Evolutionary conservation across 2,113 vertebrate species (phyloP).

Genomic region (Phyllostomus discolor): DNA sequence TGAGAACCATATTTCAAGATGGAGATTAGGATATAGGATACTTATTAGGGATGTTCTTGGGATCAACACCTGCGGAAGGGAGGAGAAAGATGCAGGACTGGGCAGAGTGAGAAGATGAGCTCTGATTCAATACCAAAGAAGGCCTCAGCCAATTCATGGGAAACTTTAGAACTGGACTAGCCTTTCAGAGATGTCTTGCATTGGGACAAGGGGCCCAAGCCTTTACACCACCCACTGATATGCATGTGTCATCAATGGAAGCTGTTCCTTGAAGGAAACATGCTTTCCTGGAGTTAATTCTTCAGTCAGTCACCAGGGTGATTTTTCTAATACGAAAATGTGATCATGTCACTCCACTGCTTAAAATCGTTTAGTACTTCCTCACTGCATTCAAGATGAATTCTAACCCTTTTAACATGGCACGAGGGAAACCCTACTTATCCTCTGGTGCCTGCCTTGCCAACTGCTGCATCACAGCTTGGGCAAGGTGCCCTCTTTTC

Average conservation of each 20-base stretch:
- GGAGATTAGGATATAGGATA: background rate
- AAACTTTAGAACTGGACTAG: background rate
- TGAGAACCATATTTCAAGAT: background rate
- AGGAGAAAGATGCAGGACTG: background rate
- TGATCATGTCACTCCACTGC: background rate
- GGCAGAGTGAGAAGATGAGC: background rate
- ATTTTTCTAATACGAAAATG: conserved; percentile 3
- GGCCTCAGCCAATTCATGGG: background rate
- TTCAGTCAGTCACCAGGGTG: background rate
- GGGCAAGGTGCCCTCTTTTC: background rate
- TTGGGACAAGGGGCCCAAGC: background rate
- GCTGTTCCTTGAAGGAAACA: background rate
- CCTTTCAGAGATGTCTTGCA: background rate
- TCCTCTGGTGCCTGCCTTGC: background rate
- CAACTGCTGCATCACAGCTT: accelerated
- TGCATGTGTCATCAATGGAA: background rate
- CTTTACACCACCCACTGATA: background rate
- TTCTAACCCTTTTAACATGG: background rate
- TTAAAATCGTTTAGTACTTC: background rate
- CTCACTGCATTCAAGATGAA: background rate
- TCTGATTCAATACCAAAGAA: background rate
- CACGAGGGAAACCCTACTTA: background rate
- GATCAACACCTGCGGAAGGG: background rate
- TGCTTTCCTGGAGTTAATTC: background rate
- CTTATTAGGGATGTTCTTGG: background rate